phyloP scores from a whole-genome alignment of 2,888 invertebrate species.

The Pollenia griseotomentosa region DNA sequence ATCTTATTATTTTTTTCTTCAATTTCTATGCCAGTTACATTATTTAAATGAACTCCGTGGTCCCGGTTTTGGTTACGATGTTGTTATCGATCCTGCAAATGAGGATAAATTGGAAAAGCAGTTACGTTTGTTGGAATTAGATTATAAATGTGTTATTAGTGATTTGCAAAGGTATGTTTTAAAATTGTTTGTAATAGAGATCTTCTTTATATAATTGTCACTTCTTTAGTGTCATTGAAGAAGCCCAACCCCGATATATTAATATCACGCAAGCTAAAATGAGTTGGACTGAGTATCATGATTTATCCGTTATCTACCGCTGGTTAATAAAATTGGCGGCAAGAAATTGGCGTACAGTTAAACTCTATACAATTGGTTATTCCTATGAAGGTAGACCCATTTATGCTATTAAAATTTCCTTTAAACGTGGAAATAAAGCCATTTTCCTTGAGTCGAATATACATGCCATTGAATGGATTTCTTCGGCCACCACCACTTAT shows the following conservation, averaged over 20 bases:
- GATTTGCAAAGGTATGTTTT: constrained; percentile 77
- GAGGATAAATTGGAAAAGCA: constrained; percentile 74
- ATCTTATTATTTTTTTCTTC: background rate
- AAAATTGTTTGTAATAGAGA: constrained; percentile 2
- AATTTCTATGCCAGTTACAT: constrained; percentile 71
- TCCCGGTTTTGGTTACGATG: constrained; percentile 74
- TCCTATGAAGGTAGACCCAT: constrained; percentile 78
- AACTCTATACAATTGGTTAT: constrained; percentile 75
- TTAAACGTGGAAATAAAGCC: constrained; percentile 77
- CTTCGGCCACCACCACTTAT: constrained; percentile 79
- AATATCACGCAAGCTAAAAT: constrained; percentile 57
- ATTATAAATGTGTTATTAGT: constrained; percentile 73
- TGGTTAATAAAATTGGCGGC: constrained; percentile 75
- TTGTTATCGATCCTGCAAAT: constrained; percentile 76
- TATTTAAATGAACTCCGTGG: constrained; percentile 76
- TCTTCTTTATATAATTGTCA: too few relatives aligned
- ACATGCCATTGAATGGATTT: constrained; percentile 81
- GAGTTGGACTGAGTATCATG: constrained; percentile 79
- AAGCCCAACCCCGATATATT: background rate
- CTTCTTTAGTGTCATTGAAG: constrained; percentile 16
- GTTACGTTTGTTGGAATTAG: constrained; percentile 73
- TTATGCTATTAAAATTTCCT: constrained; percentile 76
- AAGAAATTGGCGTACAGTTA: constrained; percentile 16
- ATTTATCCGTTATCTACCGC: constrained; percentile 76
- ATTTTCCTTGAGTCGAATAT: constrained; percentile 79